These are phyloP conservation scores for Chrysotoxum bicinctum DNA, from an alignment of 2,888 invertebrate species.

Conservation along the genomic window DNA sequence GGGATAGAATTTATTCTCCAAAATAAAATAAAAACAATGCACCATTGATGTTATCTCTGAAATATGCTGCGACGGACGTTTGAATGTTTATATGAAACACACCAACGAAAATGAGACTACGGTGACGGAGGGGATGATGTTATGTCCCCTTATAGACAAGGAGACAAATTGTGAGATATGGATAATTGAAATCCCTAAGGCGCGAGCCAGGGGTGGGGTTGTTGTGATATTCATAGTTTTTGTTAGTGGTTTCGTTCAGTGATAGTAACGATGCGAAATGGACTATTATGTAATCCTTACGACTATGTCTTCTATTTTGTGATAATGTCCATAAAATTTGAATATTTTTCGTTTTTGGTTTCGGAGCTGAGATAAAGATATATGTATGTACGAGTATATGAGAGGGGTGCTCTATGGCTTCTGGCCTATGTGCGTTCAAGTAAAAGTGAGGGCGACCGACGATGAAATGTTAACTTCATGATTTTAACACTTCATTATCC, in stretches of 20 bases:
- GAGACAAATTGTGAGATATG: conserved; percentile 70
- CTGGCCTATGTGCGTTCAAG: conserved; percentile 29
- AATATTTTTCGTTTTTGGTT: conserved; percentile 52
- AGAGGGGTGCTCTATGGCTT: neutral
- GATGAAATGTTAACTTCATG: conserved; percentile 67
- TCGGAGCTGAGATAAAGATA: neutral
- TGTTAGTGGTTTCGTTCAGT: conserved; percentile 22
- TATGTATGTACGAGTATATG: neutral
- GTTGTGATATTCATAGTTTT: conserved; percentile 29
- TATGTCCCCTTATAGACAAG: conserved; percentile 47
- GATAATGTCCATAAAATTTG: conserved; percentile 67
- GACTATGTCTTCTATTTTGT: conserved; percentile 61
- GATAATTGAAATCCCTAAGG: conserved; percentile 70
- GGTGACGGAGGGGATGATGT: conserved; percentile 4
- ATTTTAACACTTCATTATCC: conserved; percentile 69
- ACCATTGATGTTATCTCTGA: conserved; percentile 32
- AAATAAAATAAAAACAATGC: conserved; percentile 59
- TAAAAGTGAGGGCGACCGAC: conserved; percentile 1
- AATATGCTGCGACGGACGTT: conserved; percentile 26
- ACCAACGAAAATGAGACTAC: conserved; percentile 1
- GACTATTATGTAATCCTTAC: conserved; percentile 67
- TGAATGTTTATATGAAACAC: neutral
- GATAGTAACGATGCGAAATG: conserved; percentile 63
- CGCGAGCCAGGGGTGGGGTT: neutral
- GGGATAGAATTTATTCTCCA: conserved; percentile 43